Evolutionary conservation across 2,797 vertebrate genomes (phyloP).

Genomic region (Cirrhinus molitorella): DNA sequence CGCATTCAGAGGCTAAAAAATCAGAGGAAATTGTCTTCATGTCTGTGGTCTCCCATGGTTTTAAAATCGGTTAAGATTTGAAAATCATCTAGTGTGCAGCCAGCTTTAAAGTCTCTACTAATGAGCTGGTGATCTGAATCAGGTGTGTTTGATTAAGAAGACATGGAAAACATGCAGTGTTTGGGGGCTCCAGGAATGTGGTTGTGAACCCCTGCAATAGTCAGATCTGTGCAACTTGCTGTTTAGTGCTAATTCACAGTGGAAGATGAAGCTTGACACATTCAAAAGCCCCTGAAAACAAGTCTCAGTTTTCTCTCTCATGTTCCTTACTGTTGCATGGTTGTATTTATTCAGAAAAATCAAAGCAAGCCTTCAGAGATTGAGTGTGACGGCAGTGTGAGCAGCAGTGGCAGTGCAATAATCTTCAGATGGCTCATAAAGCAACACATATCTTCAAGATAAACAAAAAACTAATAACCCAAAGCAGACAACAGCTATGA

Average conservation of each 20-base stretch:
- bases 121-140: too few relatives aligned
- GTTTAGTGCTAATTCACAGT: constrained; percentile 1
- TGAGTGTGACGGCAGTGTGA: constrained; percentile 39
- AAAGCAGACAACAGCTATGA: not conserved
- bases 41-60: too few relatives aligned
- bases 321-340: not conserved
- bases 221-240: not conserved
- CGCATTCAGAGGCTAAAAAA: too few relatives aligned
- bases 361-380: constrained; percentile 6
- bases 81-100: too few relatives aligned
- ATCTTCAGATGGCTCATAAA: constrained; percentile 5
- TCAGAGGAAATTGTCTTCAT: too few relatives aligned
- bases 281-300: not conserved
- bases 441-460: constrained; percentile 14
- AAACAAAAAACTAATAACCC: constrained; percentile 12
- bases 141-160: too few relatives aligned
- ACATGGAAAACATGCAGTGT: too few relatives aligned
- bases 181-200: too few relatives aligned
- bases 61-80: too few relatives aligned
- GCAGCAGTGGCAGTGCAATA: constrained; percentile 32
- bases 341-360: not conserved
- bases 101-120: too few relatives aligned
- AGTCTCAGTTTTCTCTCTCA: not conserved
- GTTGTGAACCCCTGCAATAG: not conserved
- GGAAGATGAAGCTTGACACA: not conserved